A percentile compares a stretch with the other conserved stretches of the same genome.
phyloP scores from a whole-genome alignment of 2,888 invertebrate genomes.

The Crossocerus cetratus region DNA sequence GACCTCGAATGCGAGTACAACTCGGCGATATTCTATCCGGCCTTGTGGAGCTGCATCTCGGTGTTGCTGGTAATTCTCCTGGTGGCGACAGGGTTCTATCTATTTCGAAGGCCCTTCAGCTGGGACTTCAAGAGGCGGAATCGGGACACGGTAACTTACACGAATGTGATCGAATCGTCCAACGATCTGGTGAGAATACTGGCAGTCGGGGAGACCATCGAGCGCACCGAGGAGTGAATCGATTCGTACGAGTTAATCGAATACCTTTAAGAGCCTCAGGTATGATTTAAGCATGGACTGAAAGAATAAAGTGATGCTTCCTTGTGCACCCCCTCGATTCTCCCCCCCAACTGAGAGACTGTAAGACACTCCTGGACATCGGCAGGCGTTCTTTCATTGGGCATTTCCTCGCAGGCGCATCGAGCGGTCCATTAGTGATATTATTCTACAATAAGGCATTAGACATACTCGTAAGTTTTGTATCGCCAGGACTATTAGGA shows the following conservation, averaged over 20 bases:
- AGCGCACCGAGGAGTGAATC: slow-evolving; percentile 63
- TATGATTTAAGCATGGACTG: neutral
- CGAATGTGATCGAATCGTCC: slow-evolving; percentile 71
- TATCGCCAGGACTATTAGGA: slow-evolving; percentile 22
- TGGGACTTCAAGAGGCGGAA: slow-evolving; percentile 67
- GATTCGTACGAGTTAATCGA: neutral
- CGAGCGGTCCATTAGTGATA: neutral
- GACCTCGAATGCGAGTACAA: slow-evolving; percentile 76
- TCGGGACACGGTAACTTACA: slow-evolving; percentile 71
- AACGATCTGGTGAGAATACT: slow-evolving; percentile 73
- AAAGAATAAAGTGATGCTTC: neutral
- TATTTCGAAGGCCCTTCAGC: slow-evolving; percentile 61
- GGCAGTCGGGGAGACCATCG: slow-evolving; percentile 61
- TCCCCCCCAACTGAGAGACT: neutral
- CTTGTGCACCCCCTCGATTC: neutral
- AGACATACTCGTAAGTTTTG: slow-evolving; percentile 15
- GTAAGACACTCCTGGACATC: too few relatives aligned
- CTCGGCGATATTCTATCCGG: slow-evolving; percentile 52
- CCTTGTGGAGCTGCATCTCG: slow-evolving; percentile 64
- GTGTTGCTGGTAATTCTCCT: slow-evolving; percentile 57
- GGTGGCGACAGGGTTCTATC: slow-evolving; percentile 54
- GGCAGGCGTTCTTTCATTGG: too few relatives aligned
- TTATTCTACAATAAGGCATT: neutral
- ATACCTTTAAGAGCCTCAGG: neutral
- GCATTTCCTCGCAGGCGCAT: too few relatives aligned